phyloP scores from a whole-genome alignment of 1,140 invertebrate genomes.

The Schlechtendalia chinensis region DNA sequence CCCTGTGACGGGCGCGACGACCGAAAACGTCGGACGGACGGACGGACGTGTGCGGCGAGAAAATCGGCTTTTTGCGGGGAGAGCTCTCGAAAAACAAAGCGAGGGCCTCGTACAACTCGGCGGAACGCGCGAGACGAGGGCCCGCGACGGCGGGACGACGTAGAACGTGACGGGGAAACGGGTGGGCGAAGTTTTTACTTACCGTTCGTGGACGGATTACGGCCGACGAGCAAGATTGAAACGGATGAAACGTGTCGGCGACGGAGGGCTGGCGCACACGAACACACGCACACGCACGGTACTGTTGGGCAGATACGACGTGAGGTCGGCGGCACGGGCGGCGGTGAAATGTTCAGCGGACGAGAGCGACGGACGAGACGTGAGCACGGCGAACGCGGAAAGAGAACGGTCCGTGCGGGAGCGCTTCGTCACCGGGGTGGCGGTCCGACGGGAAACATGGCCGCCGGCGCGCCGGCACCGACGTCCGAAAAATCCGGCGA shows the following conservation, averaged over 20 bases:
- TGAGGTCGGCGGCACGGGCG: neutral
- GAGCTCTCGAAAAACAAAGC: too few relatives aligned
- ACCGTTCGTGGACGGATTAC: neutral
- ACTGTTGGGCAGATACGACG: too few relatives aligned
- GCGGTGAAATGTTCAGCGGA: neutral
- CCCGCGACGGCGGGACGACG: too few relatives aligned
- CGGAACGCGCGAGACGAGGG: too few relatives aligned
- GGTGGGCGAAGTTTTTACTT: neutral
- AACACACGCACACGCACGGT: too few relatives aligned
- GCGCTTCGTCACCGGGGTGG: neutral
- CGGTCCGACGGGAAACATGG: slow-evolving; percentile 14
- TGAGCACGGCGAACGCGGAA: neutral
- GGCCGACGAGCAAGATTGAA: neutral
- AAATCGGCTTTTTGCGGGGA: too few relatives aligned
- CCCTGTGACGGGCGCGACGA: too few relatives aligned
- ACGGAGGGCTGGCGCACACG: neutral
- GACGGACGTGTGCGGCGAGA: too few relatives aligned
- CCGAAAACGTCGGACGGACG: too few relatives aligned
- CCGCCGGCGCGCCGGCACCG: neutral
- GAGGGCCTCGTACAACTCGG: too few relatives aligned
- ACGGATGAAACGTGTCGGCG: slow-evolving; percentile 1
- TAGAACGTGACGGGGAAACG: too few relatives aligned
- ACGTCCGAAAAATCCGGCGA: neutral
- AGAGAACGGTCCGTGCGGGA: neutral
- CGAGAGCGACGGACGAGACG: neutral